Conservation (phyloP, 2,113 vertebrate species). For the Myotis yumanensis region DNA sequence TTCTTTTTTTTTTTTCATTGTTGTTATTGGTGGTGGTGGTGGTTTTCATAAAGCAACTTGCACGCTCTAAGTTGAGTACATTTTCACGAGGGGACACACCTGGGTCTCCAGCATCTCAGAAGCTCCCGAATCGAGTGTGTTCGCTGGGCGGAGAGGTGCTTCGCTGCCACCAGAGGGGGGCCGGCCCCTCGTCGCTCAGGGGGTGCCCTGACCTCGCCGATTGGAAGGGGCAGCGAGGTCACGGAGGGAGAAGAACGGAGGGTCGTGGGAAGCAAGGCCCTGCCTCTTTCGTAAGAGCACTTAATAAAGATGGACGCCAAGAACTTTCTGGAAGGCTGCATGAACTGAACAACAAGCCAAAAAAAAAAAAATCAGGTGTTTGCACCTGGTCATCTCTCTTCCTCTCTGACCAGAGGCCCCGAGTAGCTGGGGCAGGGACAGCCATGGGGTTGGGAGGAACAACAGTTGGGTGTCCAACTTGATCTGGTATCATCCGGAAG, state of each 20-base stretch:
- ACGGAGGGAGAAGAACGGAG: neutral
- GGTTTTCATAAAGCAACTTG: neutral
- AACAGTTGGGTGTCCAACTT: neutral
- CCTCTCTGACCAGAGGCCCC: neutral
- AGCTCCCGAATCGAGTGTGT: no score
- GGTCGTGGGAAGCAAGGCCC: neutral
- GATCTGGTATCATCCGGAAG: neutral
- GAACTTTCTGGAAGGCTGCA: slow-evolving; percentile 5
- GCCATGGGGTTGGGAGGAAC: no score
- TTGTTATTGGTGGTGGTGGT: neutral
- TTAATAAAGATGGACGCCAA: neutral
- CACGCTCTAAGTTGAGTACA: neutral
- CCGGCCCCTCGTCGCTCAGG: neutral
- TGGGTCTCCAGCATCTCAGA: neutral
- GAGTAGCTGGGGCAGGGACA: neutral
- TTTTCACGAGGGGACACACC: neutral
- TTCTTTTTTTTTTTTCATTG: neutral
- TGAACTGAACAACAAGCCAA: neutral
- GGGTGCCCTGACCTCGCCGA: neutral
- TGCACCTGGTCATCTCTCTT: neutral
- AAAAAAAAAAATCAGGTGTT: neutral
- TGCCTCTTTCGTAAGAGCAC: neutral
- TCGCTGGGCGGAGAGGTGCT: neutral
- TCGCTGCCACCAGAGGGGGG: neutral
- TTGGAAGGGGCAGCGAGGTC: neutral